phyloP scores from a whole-genome alignment of 2,797 vertebrate species.

The Iguana delicatissima region DNA sequence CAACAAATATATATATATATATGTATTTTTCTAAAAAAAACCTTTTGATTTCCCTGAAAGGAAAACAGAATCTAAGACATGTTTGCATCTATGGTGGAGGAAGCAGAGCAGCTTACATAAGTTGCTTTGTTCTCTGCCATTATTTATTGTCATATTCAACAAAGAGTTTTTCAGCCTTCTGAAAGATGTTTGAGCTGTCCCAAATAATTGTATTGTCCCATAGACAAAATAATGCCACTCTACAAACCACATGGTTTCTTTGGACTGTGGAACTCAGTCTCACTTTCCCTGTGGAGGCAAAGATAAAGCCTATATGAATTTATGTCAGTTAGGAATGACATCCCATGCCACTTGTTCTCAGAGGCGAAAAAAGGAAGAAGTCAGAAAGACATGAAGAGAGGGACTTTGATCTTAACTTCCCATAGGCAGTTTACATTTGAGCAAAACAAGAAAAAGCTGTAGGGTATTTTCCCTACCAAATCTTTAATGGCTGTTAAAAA shows the following conservation, averaged over 20 bases:
- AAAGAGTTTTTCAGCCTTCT: constrained; percentile 29
- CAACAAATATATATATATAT: constrained; percentile 17
- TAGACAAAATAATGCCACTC: constrained; percentile 17
- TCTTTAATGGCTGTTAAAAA: not conserved
- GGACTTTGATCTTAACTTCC: not conserved
- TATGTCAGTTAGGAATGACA: not conserved
- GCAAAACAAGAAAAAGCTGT: not conserved
- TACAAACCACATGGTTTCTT: not conserved
- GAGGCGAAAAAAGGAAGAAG: not conserved
- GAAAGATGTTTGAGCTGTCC: not conserved
- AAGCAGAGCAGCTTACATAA: constrained; percentile 50
- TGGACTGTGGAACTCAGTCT: not conserved
- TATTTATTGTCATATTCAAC: constrained; percentile 53
- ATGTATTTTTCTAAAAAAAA: constrained; percentile 3
- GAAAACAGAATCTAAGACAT: constrained; percentile 36
- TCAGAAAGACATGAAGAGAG: not conserved
- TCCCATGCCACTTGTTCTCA: not conserved
- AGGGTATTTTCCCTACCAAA: not conserved
- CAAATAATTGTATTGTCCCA: not conserved
- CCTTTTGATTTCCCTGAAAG: constrained; percentile 52
- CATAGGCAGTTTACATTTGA: not conserved
- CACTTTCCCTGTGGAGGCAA: not conserved
- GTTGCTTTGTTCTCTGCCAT: constrained; percentile 62
- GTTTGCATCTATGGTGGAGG: constrained; percentile 14
- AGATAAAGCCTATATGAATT: not conserved